A percentile compares a stretch with the other conserved stretches of the same genome.
Evolutionary conservation across 2,797 vertebrate species (phyloP).

Genomic region (Monodelphis domestica): DNA sequence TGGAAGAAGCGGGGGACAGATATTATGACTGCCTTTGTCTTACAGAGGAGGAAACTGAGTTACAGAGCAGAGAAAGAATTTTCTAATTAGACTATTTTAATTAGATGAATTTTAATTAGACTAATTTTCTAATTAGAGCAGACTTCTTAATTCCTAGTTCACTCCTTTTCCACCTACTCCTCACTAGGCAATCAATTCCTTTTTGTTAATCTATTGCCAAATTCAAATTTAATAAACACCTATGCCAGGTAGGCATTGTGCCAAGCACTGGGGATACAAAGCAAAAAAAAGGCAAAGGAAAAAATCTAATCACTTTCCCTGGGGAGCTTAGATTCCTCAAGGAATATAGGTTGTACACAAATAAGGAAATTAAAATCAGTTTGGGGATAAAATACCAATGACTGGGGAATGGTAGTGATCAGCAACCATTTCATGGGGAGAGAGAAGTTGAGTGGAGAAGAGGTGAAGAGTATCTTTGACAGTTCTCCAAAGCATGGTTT

Average conservation of each 20-base stretch:
- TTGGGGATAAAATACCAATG: background rate
- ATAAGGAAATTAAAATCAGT: background rate
- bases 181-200: background rate
- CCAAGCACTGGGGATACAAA: background rate
- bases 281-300: no score
- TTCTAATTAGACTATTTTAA: background rate
- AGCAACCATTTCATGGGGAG: background rate
- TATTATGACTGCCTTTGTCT: no score
- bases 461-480: background rate
- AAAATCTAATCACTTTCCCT: background rate
- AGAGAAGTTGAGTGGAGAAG: background rate
- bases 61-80: background rate
- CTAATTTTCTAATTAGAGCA: background rate
- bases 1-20: background rate
- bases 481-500: background rate
- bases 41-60: background rate
- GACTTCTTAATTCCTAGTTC: background rate
- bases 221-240: background rate
- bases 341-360: background rate
- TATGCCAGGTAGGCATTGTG: background rate
- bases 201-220: background rate
- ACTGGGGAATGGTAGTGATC: background rate
- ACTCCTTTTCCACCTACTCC: background rate
- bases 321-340: background rate
- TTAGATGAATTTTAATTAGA: background rate